These are phyloP conservation scores for Pogonocherus hispidulus DNA, from an alignment of 2,888 invertebrate species.

Conservation along the genomic window DNA sequence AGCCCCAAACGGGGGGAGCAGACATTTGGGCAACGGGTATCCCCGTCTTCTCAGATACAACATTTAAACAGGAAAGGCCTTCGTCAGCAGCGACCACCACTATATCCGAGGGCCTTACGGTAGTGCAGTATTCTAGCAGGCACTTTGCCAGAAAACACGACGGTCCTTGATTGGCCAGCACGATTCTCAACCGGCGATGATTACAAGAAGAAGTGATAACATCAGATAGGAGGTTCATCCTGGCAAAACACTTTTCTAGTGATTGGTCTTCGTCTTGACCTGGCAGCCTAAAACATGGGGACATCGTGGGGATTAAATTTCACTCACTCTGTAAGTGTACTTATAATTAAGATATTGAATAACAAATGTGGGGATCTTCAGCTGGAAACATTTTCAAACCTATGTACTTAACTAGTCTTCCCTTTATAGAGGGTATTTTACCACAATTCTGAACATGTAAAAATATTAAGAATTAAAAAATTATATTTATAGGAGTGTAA, in stretches of 20 bases:
- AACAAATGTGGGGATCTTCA: too few relatives aligned
- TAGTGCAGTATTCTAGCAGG: constrained; percentile 66
- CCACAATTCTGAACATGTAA: too few relatives aligned
- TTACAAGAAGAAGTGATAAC: constrained; percentile 71
- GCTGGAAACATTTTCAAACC: too few relatives aligned
- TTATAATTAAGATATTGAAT: too few relatives aligned
- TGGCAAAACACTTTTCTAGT: constrained; percentile 61
- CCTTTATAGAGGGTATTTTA: too few relatives aligned
- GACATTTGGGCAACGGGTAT: constrained; percentile 70
- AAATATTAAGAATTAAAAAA: too few relatives aligned
- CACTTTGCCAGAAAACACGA: constrained; percentile 74
- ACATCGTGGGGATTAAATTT: too few relatives aligned
- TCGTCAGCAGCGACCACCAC: constrained; percentile 73
- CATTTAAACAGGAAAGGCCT: constrained; percentile 68
- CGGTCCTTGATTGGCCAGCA: constrained; percentile 72
- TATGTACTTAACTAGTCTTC: too few relatives aligned
- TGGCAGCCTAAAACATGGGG: constrained; percentile 12
- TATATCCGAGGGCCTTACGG: constrained; percentile 69
- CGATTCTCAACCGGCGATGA: constrained; percentile 68
- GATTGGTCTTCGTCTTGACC: constrained; percentile 54
- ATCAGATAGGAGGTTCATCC: constrained; percentile 68
- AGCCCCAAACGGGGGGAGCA: constrained; percentile 78
- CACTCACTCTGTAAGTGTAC: too few relatives aligned
- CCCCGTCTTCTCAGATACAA: constrained; percentile 68
- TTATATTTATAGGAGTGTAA: too few relatives aligned